phyloP scores from a whole-genome alignment of 2,797 vertebrate genomes.

The Esox lucius region DNA sequence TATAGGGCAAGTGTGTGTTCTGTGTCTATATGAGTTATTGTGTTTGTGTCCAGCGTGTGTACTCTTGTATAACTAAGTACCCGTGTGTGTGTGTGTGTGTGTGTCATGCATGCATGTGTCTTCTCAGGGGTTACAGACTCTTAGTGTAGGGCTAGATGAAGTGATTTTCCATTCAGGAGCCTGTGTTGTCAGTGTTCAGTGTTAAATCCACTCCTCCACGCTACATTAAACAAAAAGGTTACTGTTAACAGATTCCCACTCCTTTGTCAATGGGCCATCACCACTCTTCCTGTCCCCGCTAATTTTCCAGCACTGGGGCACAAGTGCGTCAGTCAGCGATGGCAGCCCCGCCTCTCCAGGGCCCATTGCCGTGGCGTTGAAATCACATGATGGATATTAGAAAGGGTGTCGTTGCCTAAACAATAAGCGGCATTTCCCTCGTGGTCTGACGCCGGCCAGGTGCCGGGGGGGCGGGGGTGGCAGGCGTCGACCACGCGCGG shows the following conservation, averaged over 20 bases:
- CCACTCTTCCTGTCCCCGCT: constrained; percentile 66
- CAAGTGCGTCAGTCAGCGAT: constrained; percentile 68
- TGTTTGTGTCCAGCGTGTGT: constrained; percentile 1
- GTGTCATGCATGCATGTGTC: constrained; percentile 38
- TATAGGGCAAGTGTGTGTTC: constrained; percentile 43
- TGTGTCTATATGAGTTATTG: constrained; percentile 20
- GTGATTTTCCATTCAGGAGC: constrained; percentile 79
- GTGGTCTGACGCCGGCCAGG: constrained; percentile 43
- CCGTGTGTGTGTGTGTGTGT: constrained; percentile 31
- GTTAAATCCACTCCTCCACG: constrained; percentile 72
- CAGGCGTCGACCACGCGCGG: constrained; percentile 44
- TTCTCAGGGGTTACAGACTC: constrained; percentile 64
- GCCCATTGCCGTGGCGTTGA: constrained; percentile 60
- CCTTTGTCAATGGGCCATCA: constrained; percentile 73
- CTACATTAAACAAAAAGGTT: constrained; percentile 84
- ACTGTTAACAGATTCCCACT: constrained; percentile 77
- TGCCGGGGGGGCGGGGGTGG: constrained; percentile 28
- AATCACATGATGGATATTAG: constrained; percentile 55
- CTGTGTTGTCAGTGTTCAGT: constrained; percentile 56
- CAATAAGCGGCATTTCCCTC: constrained; percentile 37
- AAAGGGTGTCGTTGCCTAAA: constrained; percentile 44
- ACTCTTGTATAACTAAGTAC: not conserved
- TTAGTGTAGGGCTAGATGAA: constrained; percentile 71
- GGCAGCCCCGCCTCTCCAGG: constrained; percentile 44
- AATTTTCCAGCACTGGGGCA: constrained; percentile 75